These are phyloP conservation scores for Ovis aries DNA, from an alignment of 2,113 vertebrate genomes.

Conservation along the genomic window DNA sequence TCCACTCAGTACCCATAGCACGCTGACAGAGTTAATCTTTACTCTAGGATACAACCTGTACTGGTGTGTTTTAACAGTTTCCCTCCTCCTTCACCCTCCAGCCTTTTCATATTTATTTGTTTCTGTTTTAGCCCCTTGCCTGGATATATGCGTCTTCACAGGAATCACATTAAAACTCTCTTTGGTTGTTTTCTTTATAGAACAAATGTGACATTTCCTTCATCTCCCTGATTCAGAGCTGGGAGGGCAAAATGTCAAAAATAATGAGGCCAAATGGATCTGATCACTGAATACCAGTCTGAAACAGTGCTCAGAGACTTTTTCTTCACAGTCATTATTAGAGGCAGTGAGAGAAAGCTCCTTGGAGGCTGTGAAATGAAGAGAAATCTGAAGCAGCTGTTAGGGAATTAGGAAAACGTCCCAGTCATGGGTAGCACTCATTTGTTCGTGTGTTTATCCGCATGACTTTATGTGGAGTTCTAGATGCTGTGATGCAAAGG, in stretches of 20 bases:
- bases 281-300: constrained; percentile 23
- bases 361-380: neutral
- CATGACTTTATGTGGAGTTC: neutral
- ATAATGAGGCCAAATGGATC: constrained; percentile 39
- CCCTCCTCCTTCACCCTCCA: neutral
- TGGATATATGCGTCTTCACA: neutral
- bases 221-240: constrained; percentile 25
- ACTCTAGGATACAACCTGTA: neutral
- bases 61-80: neutral
- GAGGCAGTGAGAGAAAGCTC: constrained; percentile 8
- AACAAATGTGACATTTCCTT: constrained; percentile 57
- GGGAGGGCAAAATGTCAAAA: constrained; percentile 55
- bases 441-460: neutral
- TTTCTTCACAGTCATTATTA: constrained; percentile 12
- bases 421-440: neutral
- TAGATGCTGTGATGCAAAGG: neutral
- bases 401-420: neutral
- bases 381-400: constrained; percentile 31
- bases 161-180: constrained; percentile 36
- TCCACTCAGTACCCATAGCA: neutral
- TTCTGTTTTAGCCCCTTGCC: constrained; percentile 5
- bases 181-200: constrained; percentile 44
- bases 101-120: constrained; percentile 21
- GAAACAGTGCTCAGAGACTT: constrained; percentile 7
- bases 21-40: neutral